These are phyloP conservation scores for Nycticebus coucang DNA, from an alignment of 2,113 vertebrate species.

Conservation along the genomic window DNA sequence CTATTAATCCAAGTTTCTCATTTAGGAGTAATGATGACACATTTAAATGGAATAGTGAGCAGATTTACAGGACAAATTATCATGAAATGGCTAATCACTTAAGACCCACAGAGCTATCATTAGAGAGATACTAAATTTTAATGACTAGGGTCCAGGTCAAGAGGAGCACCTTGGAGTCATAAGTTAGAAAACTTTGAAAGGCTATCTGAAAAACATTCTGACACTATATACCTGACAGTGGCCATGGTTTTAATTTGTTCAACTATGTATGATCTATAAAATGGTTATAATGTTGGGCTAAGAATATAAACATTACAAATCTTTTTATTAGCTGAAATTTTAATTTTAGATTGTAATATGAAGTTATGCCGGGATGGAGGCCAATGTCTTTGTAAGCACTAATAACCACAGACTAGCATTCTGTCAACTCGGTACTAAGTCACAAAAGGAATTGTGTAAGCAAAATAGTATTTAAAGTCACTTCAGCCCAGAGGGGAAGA, in stretches of 20 bases:
- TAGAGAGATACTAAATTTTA: not conserved
- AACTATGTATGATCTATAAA: not conserved
- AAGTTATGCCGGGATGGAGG: not conserved
- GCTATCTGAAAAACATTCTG: not conserved
- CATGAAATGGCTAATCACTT: not conserved
- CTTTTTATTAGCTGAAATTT: slow-evolving; percentile 32
- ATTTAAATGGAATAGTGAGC: not conserved
- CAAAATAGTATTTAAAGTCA: slow-evolving; percentile 15
- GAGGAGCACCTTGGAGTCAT: not conserved
- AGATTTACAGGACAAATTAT: not conserved
- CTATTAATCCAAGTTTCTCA: not conserved
- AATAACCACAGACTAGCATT: not conserved
- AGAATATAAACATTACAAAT: not conserved
- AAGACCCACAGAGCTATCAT: not conserved
- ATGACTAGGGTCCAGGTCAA: not conserved
- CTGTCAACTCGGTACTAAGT: not conserved
- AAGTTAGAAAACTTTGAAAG: slow-evolving; percentile 15
- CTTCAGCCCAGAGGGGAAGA: not conserved
- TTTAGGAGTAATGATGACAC: not conserved
- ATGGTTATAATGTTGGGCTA: slow-evolving; percentile 18
- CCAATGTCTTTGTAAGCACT: not conserved
- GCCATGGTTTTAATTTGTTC: not conserved
- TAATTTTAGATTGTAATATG: not conserved
- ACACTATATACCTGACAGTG: not conserved
- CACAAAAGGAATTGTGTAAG: slow-evolving; percentile 7